phyloP scores from a whole-genome alignment of 1,140 invertebrate genomes.

The Zelostemma sp. region DNA sequence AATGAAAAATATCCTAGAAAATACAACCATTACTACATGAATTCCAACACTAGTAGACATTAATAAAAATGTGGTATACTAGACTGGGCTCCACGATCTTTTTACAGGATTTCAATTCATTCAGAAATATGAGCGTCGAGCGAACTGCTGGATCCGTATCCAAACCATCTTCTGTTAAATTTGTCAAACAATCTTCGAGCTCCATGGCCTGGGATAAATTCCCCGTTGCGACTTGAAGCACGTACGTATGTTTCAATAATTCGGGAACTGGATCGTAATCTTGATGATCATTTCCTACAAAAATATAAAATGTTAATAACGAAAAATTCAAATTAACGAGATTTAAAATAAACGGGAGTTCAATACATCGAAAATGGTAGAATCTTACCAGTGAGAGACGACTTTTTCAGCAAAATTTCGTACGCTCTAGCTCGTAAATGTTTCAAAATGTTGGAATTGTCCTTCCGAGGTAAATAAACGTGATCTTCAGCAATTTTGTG shows the following conservation, averaged over 20 bases:
- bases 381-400: constrained; percentile 15
- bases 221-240: constrained; percentile 45
- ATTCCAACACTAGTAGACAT: too few relatives aligned
- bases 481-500: constrained; percentile 32
- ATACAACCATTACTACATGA: too few relatives aligned
- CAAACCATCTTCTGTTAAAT: constrained; percentile 27
- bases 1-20: constrained; percentile 60
- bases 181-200: constrained; percentile 53
- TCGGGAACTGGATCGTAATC: constrained; percentile 58
- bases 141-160: constrained; percentile 29
- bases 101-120: constrained; percentile 53
- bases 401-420: constrained; percentile 63
- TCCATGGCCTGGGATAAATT: constrained; percentile 46
- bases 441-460: constrained; percentile 37
- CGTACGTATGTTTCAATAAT: constrained; percentile 58
- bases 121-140: constrained; percentile 52
- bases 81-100: constrained; percentile 30
- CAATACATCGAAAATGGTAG: too few relatives aligned
- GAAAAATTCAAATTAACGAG: not conserved
- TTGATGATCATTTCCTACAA: constrained; percentile 34
- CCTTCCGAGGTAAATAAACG: constrained; percentile 19
- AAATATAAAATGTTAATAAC: constrained; percentile 12
- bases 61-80: constrained; percentile 32
- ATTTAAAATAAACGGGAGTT: too few relatives aligned
- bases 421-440: constrained; percentile 40